phyloP scores from a whole-genome alignment of 2,888 invertebrate species.

The Nezara viridula region DNA sequence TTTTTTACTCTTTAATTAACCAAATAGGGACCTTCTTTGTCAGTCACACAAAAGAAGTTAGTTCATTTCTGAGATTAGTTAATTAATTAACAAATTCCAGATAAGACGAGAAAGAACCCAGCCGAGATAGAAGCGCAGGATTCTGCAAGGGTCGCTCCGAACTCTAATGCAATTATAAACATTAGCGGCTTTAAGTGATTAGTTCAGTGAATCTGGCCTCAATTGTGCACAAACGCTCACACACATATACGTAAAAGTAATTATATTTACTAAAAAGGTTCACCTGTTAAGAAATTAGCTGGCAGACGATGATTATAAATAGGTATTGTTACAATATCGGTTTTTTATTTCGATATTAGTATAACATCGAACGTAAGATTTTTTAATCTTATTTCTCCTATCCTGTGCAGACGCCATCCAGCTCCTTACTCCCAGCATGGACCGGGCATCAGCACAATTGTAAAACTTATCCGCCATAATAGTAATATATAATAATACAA shows the following conservation, averaged over 20 bases:
- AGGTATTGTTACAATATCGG: no score
- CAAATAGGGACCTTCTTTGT: neutral
- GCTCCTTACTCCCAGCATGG: no score
- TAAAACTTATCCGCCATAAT: no score
- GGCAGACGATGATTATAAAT: no score
- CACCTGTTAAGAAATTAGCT: no score
- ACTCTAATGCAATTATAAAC: neutral
- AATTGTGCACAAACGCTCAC: no score
- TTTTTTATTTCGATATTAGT: no score
- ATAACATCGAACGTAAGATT: no score
- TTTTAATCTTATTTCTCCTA: no score
- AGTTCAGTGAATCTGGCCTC: neutral
- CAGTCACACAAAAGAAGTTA: neutral
- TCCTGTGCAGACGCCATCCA: no score
- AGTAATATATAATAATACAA: no score
- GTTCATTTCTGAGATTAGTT: constrained; percentile 9
- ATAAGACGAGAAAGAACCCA: neutral
- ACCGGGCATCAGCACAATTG: no score
- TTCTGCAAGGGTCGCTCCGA: neutral
- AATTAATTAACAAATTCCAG: neutral
- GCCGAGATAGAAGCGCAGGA: neutral
- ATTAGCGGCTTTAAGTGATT: neutral
- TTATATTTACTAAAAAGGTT: neutral
- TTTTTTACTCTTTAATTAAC: constrained; percentile 17
- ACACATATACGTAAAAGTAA: neutral